A percentile compares a stretch with the other conserved stretches of the same genome.
Conservation (phyloP, 1,140 invertebrate genomes). For the Drosophila auraria region DNA sequence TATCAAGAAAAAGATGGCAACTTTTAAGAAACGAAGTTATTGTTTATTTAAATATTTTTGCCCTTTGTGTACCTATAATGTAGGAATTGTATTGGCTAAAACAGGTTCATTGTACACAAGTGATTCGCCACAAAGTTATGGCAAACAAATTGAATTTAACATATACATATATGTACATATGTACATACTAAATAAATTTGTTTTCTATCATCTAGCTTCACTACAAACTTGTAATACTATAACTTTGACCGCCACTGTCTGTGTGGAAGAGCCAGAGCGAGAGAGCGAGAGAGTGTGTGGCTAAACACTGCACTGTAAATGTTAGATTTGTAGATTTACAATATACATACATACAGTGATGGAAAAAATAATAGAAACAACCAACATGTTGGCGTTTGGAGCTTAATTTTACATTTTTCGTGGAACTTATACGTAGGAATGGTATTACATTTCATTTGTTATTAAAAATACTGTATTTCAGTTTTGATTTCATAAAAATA, state of each 20-base stretch:
- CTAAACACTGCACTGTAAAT: constrained; percentile 1
- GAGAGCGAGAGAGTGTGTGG: background rate
- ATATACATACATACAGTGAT: background rate
- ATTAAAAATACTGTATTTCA: no score
- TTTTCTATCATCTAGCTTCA: background rate
- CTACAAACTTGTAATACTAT: background rate
- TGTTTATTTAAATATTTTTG: no score
- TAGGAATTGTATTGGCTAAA: background rate
- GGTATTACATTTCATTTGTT: no score
- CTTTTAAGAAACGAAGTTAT: no score
- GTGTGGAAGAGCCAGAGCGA: background rate
- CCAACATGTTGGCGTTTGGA: no score
- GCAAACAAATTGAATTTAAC: background rate
- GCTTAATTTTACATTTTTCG: no score
- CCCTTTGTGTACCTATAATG: no score
- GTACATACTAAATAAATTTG: background rate
- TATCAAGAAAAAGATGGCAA: no score
- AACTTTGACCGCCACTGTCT: background rate
- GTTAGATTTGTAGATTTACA: constrained; percentile 9
- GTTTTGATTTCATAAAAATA: no score
- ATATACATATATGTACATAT: no score
- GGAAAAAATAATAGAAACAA: no score
- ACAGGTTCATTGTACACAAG: background rate
- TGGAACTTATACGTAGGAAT: no score
- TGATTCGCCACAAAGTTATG: background rate